Base-by-base conservation (phyloP, 2,113 vertebrate species). In the Conger conger region DNA sequence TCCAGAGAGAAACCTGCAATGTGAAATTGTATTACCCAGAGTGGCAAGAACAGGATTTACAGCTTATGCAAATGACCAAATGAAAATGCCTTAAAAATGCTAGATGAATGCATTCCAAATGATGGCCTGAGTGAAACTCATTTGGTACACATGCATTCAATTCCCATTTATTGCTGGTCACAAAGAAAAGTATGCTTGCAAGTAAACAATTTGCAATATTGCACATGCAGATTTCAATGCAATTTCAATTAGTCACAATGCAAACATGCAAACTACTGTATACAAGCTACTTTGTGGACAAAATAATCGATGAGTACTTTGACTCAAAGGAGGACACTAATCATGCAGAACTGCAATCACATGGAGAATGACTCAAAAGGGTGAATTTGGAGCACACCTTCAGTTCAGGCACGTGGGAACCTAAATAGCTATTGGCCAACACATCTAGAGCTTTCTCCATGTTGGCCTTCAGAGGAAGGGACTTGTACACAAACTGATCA, bases 1-100 rank as follows among this genome's bases (percentile, higher is more conserved):
- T 99, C 98, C 92, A 99, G 87, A 87, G 98, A 98, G 90, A 99
- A 99, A 60, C 98, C 98, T 99, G 91, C 50, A 36, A 79, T 3
- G 33, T 27, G 63, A 79, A 8, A 80, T 73, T 73, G 6, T 13
- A 33, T 4, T 33, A 50, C 16, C 79, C 42, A 84, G 50, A 79
- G 42, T n/a, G 68, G n/a, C n/a, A 73, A n/a, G 2, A 23, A 73
- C 9, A 73, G 68, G 2, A 84, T 38, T 40, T 23, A 53, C 40
- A 16, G 9, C n/a, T 60, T n/a, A 77, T 45, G n/a, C 33, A 33
- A 33, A n/a, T 73, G 6, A 73, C 27, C 11, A 17, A n/a, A 73
- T 73, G n/a, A 30, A n/a, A 33, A 73, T 33, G n/a, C 27, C 45
- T 50, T 13, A 30, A 33, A 73, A 68, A 68, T 73, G 15, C 9